A percentile compares a stretch with the other conserved stretches of the same genome.
Evolutionary conservation across 2,113 vertebrate genomes (phyloP).

Genomic region (Gallinago paraguaiae): DNA sequence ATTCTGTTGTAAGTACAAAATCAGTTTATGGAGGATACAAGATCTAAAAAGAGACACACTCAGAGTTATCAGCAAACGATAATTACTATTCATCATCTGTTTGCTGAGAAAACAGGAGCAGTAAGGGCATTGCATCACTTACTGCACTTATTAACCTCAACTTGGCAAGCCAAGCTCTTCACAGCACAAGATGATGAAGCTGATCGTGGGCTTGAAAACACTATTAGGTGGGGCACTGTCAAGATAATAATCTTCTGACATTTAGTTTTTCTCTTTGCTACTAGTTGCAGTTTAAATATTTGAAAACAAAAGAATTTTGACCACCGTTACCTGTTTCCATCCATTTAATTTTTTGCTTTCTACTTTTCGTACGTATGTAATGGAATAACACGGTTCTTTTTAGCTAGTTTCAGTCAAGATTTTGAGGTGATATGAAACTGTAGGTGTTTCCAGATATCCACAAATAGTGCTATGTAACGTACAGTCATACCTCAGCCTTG

Average conservation of each 20-base stretch:
- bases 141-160: not conserved
- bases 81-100: slow-evolving; percentile 18
- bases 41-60: not conserved
- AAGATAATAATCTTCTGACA: not conserved
- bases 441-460: not conserved
- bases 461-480: not conserved
- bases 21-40: not conserved
- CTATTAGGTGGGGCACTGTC: not conserved
- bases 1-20: not conserved
- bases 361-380: not conserved
- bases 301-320: not conserved
- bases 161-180: not conserved
- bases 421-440: not conserved
- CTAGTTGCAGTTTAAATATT: not conserved
- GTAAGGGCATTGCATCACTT: not conserved
- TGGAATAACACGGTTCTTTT: not conserved
- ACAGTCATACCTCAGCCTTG: not conserved
- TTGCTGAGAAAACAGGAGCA: slow-evolving; percentile 48
- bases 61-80: not conserved
- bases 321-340: not conserved
- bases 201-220: not conserved
- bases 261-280: not conserved
- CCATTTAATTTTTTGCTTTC: not conserved
- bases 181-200: not conserved
- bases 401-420: not conserved